phyloP scores from a whole-genome alignment of 2,888 invertebrate species.

The Temnothorax ravouxi region DNA sequence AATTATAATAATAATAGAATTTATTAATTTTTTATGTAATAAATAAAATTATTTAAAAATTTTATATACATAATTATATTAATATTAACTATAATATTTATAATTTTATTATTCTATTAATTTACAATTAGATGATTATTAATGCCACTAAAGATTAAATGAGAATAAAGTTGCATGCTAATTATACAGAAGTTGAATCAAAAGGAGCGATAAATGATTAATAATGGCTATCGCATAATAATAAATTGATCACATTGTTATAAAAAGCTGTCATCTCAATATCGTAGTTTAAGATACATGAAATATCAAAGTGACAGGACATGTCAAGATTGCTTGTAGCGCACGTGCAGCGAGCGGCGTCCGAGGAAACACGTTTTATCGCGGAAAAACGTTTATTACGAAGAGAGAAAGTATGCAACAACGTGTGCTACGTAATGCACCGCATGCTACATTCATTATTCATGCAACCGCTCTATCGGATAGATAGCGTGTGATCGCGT shows the following conservation, averaged over 20 bases:
- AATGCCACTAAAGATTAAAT: background rate
- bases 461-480: conserved; percentile 44
- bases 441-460: conserved; percentile 45
- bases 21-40: background rate
- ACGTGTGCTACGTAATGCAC: conserved; percentile 47
- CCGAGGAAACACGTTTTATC: conserved; percentile 16
- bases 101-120: background rate
- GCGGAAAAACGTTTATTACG: conserved; percentile 5
- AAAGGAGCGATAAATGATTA: background rate
- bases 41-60: background rate
- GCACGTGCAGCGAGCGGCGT: conserved; percentile 31
- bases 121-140: background rate
- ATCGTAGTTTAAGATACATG: conserved; percentile 7
- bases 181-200: background rate
- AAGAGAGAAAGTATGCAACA: conserved; percentile 61
- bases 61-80: background rate
- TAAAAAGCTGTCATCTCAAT: background rate
- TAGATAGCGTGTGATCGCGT: conserved; percentile 43
- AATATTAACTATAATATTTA: background rate
- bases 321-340: conserved; percentile 22
- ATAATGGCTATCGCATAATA: background rate
- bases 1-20: background rate
- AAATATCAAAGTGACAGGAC: conserved; percentile 5
- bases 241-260: background rate
- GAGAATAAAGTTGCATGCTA: background rate